phyloP scores from a whole-genome alignment of 2,888 invertebrate genomes.

The Apoda limacodes region DNA sequence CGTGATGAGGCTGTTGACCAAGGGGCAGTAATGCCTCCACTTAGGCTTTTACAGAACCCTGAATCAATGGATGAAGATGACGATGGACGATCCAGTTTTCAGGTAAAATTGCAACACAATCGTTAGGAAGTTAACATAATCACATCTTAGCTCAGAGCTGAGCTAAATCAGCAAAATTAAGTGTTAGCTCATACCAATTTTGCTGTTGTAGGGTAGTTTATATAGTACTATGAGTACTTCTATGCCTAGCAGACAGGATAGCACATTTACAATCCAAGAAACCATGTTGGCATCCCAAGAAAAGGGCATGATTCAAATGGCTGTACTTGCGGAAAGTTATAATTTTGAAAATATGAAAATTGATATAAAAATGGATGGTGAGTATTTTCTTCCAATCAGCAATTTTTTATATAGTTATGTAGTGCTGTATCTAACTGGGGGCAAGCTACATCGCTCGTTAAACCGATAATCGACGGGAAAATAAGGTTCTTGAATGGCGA shows the following conservation, averaged over 20 bases:
- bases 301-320: conserved; percentile 40
- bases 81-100: conserved; percentile 6
- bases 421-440: too few species aligned
- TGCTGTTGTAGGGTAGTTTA: too few species aligned
- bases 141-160: background rate
- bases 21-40: conserved; percentile 36
- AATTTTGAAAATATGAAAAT: conserved; percentile 61
- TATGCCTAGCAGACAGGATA: conserved; percentile 18
- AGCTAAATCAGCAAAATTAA: too few species aligned
- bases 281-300: conserved; percentile 12
- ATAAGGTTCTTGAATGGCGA: too few species aligned
- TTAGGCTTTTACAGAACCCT: conserved; percentile 24
- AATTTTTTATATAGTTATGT: background rate
- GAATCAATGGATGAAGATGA: conserved; percentile 7
- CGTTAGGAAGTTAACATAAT: background rate
- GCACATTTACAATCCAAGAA: conserved; percentile 7
- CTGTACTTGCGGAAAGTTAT: conserved; percentile 54
- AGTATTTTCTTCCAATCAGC: conserved; percentile 7
- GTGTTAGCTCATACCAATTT: too few species aligned
- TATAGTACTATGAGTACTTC: conserved; percentile 22
- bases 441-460: too few species aligned
- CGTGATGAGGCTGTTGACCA: conserved; percentile 29
- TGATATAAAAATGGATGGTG: conserved; percentile 69
- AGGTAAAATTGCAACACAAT: conserved; percentile 21
- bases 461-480: too few species aligned